Evolutionary conservation across 2,888 invertebrate species (phyloP).

Genomic region (Netelia melanura): DNA sequence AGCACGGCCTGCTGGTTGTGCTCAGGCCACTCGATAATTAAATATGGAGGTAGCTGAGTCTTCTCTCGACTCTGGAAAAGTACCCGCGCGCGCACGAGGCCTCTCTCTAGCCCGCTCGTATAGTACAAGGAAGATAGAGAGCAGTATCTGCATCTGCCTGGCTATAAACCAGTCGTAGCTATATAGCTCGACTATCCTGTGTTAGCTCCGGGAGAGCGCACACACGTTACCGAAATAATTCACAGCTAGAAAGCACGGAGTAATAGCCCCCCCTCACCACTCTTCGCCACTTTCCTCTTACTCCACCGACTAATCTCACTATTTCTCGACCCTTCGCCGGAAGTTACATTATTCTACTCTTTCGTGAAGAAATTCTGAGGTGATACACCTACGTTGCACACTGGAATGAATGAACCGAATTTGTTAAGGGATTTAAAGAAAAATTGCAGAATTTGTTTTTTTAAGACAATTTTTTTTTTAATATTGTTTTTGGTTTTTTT

Average conservation of each 20-base stretch:
- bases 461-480: background rate
- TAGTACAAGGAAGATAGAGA: background rate
- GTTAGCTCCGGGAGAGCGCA: conserved; percentile 42
- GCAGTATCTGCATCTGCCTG: conserved; percentile 66
- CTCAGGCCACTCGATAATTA: conserved; percentile 67
- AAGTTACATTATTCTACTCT: conserved; percentile 53
- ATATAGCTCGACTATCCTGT: conserved; percentile 38
- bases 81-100: conserved; percentile 52
- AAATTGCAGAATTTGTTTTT: conserved; percentile 7
- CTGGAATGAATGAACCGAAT: conserved; percentile 4
- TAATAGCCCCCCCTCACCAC: conserved; percentile 32
- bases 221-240: conserved; percentile 66
- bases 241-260: conserved; percentile 58
- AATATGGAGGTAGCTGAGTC: conserved; percentile 59
- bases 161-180: conserved; percentile 65
- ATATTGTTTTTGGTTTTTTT: conserved; percentile 4
- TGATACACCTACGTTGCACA: conserved; percentile 18
- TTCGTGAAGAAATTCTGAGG: conserved; percentile 38
- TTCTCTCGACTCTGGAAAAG: conserved; percentile 57
- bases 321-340: conserved; percentile 52
- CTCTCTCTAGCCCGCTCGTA: background rate
- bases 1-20: conserved; percentile 46
- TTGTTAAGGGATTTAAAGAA: background rate
- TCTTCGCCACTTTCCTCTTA: background rate
- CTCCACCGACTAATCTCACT: background rate